Evolutionary conservation across 2,888 invertebrate genomes (phyloP).

Genomic region (Torymus aiolomorphi): DNA sequence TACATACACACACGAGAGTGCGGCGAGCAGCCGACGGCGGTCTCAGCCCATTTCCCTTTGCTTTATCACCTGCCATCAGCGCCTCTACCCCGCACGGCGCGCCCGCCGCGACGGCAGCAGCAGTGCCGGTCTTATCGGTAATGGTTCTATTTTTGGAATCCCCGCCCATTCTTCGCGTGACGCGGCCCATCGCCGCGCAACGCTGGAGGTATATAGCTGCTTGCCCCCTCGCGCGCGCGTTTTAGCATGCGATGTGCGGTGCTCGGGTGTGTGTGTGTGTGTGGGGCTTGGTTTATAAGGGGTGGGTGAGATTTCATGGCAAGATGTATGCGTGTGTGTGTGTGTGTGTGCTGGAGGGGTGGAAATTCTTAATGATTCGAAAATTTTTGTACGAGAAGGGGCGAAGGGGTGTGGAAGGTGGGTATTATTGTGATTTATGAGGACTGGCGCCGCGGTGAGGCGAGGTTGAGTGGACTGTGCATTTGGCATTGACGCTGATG

Average conservation of each 20-base stretch:
- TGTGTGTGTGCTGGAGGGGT: background rate
- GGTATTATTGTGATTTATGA: constrained; percentile 17
- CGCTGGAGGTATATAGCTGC: too few species aligned
- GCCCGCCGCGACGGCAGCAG: too few species aligned
- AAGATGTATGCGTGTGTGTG: background rate
- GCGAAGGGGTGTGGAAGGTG: background rate
- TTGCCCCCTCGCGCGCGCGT: background rate
- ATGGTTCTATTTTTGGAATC: constrained; percentile 75
- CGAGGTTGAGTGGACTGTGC: background rate
- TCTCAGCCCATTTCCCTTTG: constrained; percentile 69
- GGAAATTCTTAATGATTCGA: constrained; percentile 22
- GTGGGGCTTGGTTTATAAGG: background rate
- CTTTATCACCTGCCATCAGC: constrained; percentile 74
- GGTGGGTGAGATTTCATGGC: constrained; percentile 21
- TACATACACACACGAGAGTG: background rate
- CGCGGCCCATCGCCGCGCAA: constrained; percentile 61
- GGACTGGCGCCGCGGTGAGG: background rate
- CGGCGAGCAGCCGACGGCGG: background rate
- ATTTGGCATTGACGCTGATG: background rate
- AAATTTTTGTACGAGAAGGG: background rate
- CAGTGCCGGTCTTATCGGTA: constrained; percentile 72
- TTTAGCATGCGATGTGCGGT: too few species aligned
- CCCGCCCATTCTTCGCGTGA: constrained; percentile 75
- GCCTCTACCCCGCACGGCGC: constrained; percentile 62
- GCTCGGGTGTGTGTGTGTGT: background rate